A percentile compares a stretch with the other conserved stretches of the same genome.
Evolutionary conservation across 2,888 invertebrate genomes (phyloP).

Genomic region (Diarsia mendica): DNA sequence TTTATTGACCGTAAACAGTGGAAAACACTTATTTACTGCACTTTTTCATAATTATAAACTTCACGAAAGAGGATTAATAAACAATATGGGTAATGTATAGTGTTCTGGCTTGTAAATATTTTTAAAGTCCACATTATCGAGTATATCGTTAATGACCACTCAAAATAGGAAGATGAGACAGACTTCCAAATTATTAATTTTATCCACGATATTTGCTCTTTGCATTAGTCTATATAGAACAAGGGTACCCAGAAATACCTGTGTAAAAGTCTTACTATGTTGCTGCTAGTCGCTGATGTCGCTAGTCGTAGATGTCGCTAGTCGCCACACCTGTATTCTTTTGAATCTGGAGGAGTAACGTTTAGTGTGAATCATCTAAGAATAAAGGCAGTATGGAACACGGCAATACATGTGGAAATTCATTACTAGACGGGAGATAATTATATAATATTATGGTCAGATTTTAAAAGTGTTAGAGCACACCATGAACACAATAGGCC

Average conservation of each 20-base stretch:
- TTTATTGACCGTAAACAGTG: conserved; percentile 58
- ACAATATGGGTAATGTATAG: not conserved
- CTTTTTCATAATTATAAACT: conserved; percentile 31
- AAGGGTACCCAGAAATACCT: too few relatives aligned
- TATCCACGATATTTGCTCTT: too few relatives aligned
- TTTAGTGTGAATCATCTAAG: not conserved
- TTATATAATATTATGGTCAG: not conserved
- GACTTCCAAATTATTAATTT: too few relatives aligned
- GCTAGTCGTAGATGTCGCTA: too few relatives aligned
- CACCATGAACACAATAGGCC: not conserved
- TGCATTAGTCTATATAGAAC: too few relatives aligned
- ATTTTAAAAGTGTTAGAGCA: not conserved
- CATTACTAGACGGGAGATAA: not conserved
- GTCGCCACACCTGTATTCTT: too few relatives aligned
- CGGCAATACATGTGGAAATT: not conserved
- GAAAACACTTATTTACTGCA: conserved; percentile 46
- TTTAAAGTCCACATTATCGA: too few relatives aligned
- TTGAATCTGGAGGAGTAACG: not conserved
- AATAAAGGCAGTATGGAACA: not conserved
- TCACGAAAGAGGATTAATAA: conserved; percentile 17
- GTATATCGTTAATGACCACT: too few relatives aligned
- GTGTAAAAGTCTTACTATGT: too few relatives aligned
- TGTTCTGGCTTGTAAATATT: not conserved
- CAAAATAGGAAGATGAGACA: too few relatives aligned
- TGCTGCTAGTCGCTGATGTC: too few relatives aligned